Percentiles rank a stretch among this genome's conserved stretches.
Evolutionary conservation across 2,113 vertebrate genomes (phyloP).

Genomic region (Etheostoma cragini): DNA sequence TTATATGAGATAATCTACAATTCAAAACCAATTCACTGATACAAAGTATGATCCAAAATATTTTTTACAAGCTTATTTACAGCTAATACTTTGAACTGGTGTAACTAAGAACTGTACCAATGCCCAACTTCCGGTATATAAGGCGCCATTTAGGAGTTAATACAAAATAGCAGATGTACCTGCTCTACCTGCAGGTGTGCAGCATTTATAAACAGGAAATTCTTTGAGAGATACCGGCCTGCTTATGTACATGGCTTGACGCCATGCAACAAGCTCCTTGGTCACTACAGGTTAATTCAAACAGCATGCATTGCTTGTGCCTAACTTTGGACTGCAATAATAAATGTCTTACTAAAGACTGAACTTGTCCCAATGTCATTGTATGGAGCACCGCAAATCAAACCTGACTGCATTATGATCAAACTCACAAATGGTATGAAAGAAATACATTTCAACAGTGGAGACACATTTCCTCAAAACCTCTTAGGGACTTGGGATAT

Average conservation of each 20-base stretch:
- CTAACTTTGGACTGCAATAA: conserved; percentile 60
- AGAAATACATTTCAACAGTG: conserved; percentile 60
- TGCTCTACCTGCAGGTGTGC: conserved; percentile 62
- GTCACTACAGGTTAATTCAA: conserved; percentile 59
- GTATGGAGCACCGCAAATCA: conserved; percentile 52
- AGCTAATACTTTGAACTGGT: conserved; percentile 77
- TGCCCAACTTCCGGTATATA: conserved; percentile 53
- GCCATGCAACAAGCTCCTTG: conserved; percentile 51
- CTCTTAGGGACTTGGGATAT: conserved; percentile 64
- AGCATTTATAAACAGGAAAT: conserved; percentile 46
- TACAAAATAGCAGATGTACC: conserved; percentile 64
- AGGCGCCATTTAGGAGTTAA: conserved; percentile 52
- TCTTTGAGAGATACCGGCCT: conserved; percentile 39
- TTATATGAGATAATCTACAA: conserved; percentile 54
- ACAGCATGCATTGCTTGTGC: conserved; percentile 73
- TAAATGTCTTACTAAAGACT: conserved; percentile 46
- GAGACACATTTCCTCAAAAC: conserved; percentile 61
- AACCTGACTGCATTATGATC: conserved; percentile 59
- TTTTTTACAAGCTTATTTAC: conserved; percentile 81
- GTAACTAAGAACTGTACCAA: conserved; percentile 59
- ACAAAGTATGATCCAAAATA: conserved; percentile 68
- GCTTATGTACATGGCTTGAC: conserved; percentile 41
- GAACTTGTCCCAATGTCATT: conserved; percentile 30
- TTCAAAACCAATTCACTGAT: conserved; percentile 66
- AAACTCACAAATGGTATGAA: conserved; percentile 69